Percentiles rank a stretch among this genome's conserved stretches.
These are phyloP conservation scores for Hydrozoanthus gracilis DNA, from an alignment of 92 coral and sea anemone genomes.

Conservation along the genomic window DNA sequence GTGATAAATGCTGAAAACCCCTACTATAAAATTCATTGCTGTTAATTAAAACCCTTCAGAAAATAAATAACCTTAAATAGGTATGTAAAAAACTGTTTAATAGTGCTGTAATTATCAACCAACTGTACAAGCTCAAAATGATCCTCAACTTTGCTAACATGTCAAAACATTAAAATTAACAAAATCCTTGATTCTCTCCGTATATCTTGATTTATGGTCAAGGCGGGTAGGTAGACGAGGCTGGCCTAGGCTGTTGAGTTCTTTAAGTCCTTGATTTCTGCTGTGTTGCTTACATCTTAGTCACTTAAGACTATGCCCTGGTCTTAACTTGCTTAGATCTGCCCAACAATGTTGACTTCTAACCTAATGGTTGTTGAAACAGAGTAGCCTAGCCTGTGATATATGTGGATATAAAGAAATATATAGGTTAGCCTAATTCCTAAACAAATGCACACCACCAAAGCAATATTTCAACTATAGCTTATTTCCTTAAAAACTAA, in stretches of 20 bases:
- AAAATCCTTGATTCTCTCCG: conserved; percentile 8
- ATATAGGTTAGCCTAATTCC: not conserved
- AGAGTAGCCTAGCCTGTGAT: conserved; percentile 35
- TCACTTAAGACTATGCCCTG: conserved; percentile 43
- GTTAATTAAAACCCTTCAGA: too few relatives aligned
- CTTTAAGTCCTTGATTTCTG: conserved; percentile 17
- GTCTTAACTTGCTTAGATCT: conserved; percentile 43
- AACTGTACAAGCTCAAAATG: not conserved
- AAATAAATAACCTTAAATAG: too few relatives aligned
- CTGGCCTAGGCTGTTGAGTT: conserved; percentile 36
- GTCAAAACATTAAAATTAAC: not conserved
- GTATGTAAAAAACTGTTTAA: too few relatives aligned
- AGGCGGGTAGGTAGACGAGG: conserved; percentile 12
- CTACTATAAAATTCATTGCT: too few relatives aligned
- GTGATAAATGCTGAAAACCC: too few relatives aligned
- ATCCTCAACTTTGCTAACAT: too few relatives aligned
- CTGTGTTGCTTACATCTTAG: conserved; percentile 31
- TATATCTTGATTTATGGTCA: conserved; percentile 27
- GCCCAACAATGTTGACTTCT: conserved; percentile 39
- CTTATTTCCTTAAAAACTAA: too few relatives aligned
- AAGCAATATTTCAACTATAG: not conserved
- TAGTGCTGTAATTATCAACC: not conserved
- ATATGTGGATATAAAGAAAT: not conserved
- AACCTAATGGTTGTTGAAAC: conserved; percentile 34
- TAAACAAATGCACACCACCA: not conserved